Evolutionary conservation across 2,888 invertebrate species (phyloP), one percentile per base, ranked within the genome.

Genomic region (Drosophila macrothrix): DNA sequence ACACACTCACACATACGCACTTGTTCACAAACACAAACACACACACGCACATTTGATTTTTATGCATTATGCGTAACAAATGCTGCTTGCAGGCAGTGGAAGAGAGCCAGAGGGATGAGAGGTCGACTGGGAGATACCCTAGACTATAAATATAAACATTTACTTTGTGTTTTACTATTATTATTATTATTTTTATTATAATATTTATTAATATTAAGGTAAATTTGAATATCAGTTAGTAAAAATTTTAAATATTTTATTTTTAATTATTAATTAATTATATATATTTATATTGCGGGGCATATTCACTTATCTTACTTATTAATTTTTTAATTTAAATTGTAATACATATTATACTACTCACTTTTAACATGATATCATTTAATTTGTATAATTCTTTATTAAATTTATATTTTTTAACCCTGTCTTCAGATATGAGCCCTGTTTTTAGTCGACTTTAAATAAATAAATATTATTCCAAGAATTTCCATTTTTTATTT

Each of bases 41-140:
- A 10, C 41, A 35, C 4, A 49, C n/a, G 14, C 29, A 43, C 53
- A 53, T 60, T 55, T 25, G 25, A 54, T 52, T 56, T 75, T 52
- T 62, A 68, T 64, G 52, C 72, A 55, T 72, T 72, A 73, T 80
- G 76, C 80, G 73, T 80, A 65, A 73, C 67, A 76, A 67, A 69
- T 67, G 59, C 50, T 50, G 46, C 22, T 33, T 43, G 46, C 46
- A 46, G 33, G 33, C 25, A 16, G 9, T 46, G 46, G 25, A 2
- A 46, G 46, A 25, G 46, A 25, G 16, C 25, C 16, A 25, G 25
- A 43, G 22, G 22, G 43, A 43, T 5, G 22, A 16, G 16, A 25
- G 25, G 14, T 16, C 25, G 16, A 25, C 25, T 16, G 25, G 16
- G 25, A 16, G 46, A 46, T 25, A 46, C 25, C 46, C 16, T 25